Conservation (phyloP, 1,140 invertebrate genomes). For the Eriosoma lanigerum region DNA sequence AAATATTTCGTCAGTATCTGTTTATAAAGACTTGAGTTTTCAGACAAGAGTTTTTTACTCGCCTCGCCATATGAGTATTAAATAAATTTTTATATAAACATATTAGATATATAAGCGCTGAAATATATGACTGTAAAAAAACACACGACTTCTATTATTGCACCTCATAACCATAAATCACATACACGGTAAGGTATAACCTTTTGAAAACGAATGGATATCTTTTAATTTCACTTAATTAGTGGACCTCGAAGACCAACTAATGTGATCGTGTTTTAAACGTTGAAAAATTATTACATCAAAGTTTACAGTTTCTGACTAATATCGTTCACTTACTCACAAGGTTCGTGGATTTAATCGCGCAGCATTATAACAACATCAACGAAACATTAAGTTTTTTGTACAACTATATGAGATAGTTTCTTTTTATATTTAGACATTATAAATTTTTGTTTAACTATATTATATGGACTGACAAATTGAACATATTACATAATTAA, state of each 20-base stretch:
- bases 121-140: background rate
- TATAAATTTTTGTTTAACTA: too few relatives aligned
- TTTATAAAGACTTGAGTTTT: too few relatives aligned
- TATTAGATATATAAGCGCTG: too few relatives aligned
- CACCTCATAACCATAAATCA: conserved; percentile 30
- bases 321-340: background rate
- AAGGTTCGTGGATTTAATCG: conserved; percentile 1
- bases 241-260: background rate
- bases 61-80: background rate
- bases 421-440: too few relatives aligned
- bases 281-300: conserved; percentile 9
- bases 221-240: conserved; percentile 33
- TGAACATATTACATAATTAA: background rate
- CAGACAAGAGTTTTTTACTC: background rate
- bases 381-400: conserved; percentile 17
- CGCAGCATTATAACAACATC: background rate
- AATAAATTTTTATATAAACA: too few relatives aligned
- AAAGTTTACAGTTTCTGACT: background rate
- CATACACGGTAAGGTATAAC: background rate
- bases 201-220: background rate
- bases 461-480: background rate
- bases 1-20: background rate
- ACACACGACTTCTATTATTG: background rate
- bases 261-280: background rate
- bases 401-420: background rate